Percentiles rank a stretch among this genome's conserved stretches.
Evolutionary conservation across 2,113 vertebrate genomes (phyloP).

Genomic region (Sebastes schlegelii): DNA sequence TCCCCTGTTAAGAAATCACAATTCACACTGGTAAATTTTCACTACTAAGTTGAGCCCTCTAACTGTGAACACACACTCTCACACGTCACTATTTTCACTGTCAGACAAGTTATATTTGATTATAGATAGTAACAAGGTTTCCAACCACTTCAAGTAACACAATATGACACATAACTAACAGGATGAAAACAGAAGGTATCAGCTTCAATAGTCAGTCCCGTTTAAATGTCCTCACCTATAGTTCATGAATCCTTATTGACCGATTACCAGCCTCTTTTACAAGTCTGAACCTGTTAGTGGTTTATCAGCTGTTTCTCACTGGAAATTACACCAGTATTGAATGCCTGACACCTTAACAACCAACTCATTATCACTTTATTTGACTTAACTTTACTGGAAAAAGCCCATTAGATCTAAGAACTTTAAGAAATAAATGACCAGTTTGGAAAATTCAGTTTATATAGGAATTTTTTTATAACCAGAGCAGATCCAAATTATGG

Average conservation of each 20-base stretch:
- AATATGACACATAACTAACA: not conserved
- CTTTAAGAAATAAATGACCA: too few relatives aligned
- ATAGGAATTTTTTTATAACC: too few relatives aligned
- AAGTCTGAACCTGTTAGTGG: not conserved
- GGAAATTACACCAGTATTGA: not conserved
- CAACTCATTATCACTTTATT: not conserved
- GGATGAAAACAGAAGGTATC: not conserved
- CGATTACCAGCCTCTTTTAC: not conserved
- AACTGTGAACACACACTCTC: not conserved
- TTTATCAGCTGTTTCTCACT: slow-evolving; percentile 18
- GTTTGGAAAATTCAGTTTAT: too few relatives aligned
- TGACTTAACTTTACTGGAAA: not conserved
- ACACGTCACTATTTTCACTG: not conserved
- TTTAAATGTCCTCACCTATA: not conserved
- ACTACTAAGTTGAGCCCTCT: too few relatives aligned
- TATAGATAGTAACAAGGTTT: not conserved
- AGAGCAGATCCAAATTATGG: too few relatives aligned
- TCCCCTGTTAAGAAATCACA: slow-evolving; percentile 5
- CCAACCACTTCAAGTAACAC: not conserved
- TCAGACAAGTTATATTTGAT: not conserved
- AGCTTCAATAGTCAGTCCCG: slow-evolving; percentile 21
- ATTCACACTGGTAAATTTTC: not conserved
- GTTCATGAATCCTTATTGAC: slow-evolving; percentile 11
- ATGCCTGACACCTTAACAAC: not conserved
- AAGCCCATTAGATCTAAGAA: not conserved